Conservation (phyloP, 2,113 vertebrate genomes). For the Neofelis nebulosa region DNA sequence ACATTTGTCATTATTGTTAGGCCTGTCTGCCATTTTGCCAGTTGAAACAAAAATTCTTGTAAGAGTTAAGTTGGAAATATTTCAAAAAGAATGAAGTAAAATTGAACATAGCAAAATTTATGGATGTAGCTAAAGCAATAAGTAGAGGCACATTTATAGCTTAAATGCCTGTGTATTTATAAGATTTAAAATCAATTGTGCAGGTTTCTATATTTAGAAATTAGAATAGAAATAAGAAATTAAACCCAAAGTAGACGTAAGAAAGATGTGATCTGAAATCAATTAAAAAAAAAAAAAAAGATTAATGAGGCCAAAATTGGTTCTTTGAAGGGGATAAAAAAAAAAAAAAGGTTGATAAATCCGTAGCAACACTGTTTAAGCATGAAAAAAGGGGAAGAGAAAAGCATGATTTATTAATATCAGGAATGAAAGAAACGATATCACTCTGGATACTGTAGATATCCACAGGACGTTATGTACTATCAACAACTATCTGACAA, state of each 20-base stretch:
- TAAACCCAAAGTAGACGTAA: not conserved
- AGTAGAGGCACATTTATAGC: not conserved
- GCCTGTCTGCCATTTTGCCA: not conserved
- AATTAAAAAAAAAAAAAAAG: not conserved
- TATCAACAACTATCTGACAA: not conserved
- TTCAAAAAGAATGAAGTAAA: not conserved
- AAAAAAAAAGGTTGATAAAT: not conserved
- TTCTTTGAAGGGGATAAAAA: not conserved
- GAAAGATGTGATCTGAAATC: not conserved
- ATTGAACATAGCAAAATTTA: not conserved
- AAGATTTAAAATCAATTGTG: not conserved
- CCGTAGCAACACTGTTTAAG: not conserved
- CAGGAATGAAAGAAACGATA: not conserved
- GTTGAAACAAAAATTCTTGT: not conserved
- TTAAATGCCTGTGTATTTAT: not conserved
- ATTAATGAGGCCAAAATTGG: not conserved
- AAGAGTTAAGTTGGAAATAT: not conserved
- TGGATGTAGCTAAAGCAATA: not conserved
- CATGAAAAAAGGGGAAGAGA: not conserved
- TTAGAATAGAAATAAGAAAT: not conserved
- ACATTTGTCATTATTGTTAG: not conserved
- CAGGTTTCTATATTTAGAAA: not conserved
- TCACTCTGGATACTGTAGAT: not conserved
- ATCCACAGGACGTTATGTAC: not conserved
- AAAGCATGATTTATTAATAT: not conserved